Base-by-base conservation (phyloP, 2,888 invertebrate genomes). In the Folsomia manolachei region DNA sequence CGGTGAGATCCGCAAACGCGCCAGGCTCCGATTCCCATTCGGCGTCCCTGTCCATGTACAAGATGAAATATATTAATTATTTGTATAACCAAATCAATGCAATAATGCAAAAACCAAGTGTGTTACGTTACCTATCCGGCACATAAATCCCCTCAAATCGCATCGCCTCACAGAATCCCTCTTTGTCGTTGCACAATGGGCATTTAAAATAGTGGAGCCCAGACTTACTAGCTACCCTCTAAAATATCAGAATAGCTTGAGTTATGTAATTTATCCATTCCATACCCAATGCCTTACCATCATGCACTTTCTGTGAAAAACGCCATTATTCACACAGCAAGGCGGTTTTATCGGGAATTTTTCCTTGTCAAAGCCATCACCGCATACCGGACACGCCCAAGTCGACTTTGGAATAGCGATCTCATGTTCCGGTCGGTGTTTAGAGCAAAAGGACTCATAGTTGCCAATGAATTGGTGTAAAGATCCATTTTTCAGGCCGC, bases 201-300 rank as follows among this genome's bases (percentile, higher is more conserved):
- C 94, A 94, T 81, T 92, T 93, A 78, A 93, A 88, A 82, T 91
- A 93, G 80, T 93, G 91, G 0, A 65, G 56, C 4, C 94, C 94
- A 0, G 93, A 89, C 78, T 88, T 90, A 4, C 88, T 82, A 0
- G 93, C 91, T 70, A 86, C 86, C 90, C 91, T 85, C 25, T 63
- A 26, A 87, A 84, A 25, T 39, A 39, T 14, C 39, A 39, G 14
- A 14, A 4, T 39, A 39, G n/a, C n/a, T n/a, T n/a, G n/a, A n/a
- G n/a, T n/a, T n/a, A n/a, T n/a, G n/a, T n/a, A n/a, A n/a, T n/a
- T n/a, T n/a, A n/a, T n/a, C n/a, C n/a, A n/a, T n/a, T n/a, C n/a
- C n/a, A n/a, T n/a, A n/a, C n/a, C n/a, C n/a, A n/a, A n/a, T n/a
- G 39, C 73, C 79, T 77, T 82, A 89, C 89, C 85, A 90, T 89